Base-by-base conservation (phyloP, 2,888 invertebrate species). In the Cheilosia variabilis region DNA sequence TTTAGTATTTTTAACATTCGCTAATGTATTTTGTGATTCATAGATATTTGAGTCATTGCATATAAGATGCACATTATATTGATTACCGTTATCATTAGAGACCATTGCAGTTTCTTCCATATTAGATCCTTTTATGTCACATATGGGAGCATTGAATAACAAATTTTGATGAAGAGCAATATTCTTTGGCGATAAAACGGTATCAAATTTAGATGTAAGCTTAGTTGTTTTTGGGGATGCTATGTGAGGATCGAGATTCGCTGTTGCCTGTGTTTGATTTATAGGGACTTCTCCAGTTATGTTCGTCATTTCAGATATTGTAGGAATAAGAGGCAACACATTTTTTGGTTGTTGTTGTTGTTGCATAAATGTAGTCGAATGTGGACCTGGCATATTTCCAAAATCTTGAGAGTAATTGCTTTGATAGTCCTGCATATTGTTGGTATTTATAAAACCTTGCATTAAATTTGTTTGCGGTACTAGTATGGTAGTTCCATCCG, bases 401-500 rank as follows among this genome's bases (percentile, higher is more conserved):
- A 75, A 53, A 53, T 69, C 63, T 45, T 79, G 53, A 1, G 57
- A 34, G 45, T 57, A 66, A 57, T 17, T 24, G 27, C 10, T 80
- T 13, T 60, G 69, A 60, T 37, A 47, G 6, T 72, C 78, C 34
- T 69, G 62, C 1, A 47, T 10, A 43, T 6, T 65, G 24, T 80
- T 80, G 10, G 63, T 41, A 43, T 55, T 75, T 3, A 80, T 13
- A 50, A 50, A 63, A 0, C 62, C 69, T 22, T 93, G 92, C 6
- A 93, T 93, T 4, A 87, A 69, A 62, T 88, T 89, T 19, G 88
- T 71, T 82, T 90, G 90, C n/a, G 89, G 86, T 7, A 87, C 60
- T 5, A 84, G 22, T 34, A 87, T 73, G 53, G 87, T 22, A n/a
- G 53, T 50, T 45, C 75, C 89, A 80, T 93, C 93, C 22, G 94